Percentiles rank a stretch among this genome's conserved stretches.
These are phyloP conservation scores for Clistopyga incitator DNA, from an alignment of 2,888 invertebrate species.

Conservation along the genomic window DNA sequence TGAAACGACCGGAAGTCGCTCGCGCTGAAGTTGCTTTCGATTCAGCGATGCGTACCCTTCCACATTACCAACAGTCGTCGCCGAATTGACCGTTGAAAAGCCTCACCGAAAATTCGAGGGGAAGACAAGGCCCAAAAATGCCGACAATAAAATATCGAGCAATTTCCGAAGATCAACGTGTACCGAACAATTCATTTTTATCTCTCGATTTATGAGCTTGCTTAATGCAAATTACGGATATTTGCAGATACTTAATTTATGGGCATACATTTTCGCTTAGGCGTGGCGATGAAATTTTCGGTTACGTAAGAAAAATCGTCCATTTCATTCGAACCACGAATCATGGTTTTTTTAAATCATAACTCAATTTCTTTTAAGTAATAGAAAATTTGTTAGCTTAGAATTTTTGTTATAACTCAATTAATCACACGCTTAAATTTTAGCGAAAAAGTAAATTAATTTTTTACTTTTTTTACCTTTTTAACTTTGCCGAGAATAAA, in stretches of 20 bases:
- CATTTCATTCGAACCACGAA: neutral
- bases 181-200: neutral
- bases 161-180: neutral
- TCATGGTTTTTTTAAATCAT: neutral
- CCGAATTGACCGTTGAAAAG: constrained; percentile 60
- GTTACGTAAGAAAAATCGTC: neutral
- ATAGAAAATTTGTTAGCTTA: too few relatives aligned
- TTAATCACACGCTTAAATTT: neutral
- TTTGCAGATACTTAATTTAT: neutral
- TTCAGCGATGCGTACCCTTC: constrained; percentile 64
- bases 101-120: neutral
- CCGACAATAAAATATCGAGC: neutral
- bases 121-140: constrained; percentile 8
- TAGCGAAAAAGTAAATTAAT: too few relatives aligned
- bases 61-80: constrained; percentile 29
- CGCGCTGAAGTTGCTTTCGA: constrained; percentile 66
- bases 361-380: too few relatives aligned
- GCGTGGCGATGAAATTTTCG: neutral
- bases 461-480: too few relatives aligned
- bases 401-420: too few relatives aligned
- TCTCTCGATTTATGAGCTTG: constrained; percentile 1
- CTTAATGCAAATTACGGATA: neutral
- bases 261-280: neutral
- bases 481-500: too few relatives aligned
- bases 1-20: constrained; percentile 65